Evolutionary conservation across 2,888 invertebrate species (phyloP).

Genomic region (Drosophila koepferae): DNA sequence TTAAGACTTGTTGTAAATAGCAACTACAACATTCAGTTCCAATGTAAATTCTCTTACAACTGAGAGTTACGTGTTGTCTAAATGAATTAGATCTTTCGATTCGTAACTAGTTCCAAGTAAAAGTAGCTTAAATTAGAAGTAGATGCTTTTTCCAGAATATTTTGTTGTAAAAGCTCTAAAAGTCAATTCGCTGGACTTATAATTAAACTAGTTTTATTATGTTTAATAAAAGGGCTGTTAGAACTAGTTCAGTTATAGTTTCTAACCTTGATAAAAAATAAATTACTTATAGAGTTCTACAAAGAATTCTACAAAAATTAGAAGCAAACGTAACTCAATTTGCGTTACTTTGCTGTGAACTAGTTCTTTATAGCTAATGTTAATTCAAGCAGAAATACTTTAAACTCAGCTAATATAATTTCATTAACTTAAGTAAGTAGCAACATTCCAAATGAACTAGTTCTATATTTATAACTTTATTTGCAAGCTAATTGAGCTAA

Average conservation of each 20-base stretch:
- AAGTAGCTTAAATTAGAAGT: not conserved
- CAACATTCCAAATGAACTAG: no score
- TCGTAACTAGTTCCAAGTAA: not conserved
- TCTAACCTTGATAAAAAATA: not conserved
- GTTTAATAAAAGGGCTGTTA: not conserved
- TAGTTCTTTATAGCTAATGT: not conserved
- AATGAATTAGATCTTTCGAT: not conserved
- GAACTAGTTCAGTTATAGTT: not conserved
- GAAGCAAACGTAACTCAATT: not conserved
- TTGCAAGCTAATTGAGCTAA: no score
- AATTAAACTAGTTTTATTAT: not conserved
- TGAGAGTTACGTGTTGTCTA: accelerated
- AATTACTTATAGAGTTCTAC: not conserved
- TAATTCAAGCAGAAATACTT: not conserved
- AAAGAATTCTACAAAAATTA: not conserved
- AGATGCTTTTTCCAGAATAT: not conserved
- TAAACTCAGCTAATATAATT: no score
- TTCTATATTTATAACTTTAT: no score
- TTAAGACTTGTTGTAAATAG: not conserved
- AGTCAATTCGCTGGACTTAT: not conserved
- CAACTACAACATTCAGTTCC: not conserved
- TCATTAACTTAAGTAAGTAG: no score
- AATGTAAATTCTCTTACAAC: not conserved
- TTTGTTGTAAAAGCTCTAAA: not conserved
- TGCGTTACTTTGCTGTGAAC: not conserved